These are phyloP conservation scores for Anarrhichthys ocellatus DNA, from an alignment of 2,113 vertebrate species.

Conservation along the genomic window DNA sequence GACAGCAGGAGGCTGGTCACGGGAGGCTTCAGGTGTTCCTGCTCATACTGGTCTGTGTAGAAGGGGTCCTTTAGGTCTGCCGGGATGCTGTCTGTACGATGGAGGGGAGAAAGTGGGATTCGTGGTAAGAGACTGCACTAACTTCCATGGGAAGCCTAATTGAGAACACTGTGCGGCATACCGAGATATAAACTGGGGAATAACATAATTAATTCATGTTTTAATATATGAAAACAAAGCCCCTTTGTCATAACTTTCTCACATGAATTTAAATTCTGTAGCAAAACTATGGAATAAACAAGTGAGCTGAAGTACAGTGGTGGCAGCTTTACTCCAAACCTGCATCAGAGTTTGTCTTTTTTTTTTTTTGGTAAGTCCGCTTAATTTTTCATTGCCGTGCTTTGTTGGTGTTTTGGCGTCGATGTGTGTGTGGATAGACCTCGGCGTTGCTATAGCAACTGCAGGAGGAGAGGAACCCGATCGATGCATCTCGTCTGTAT, in stretches of 20 bases:
- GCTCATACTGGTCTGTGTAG: constrained; percentile 98
- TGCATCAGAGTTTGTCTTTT: neutral
- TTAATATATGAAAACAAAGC: neutral
- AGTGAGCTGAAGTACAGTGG: neutral
- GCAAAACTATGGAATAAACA: neutral
- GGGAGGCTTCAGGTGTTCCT: constrained; percentile 97
- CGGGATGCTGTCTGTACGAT: constrained; percentile 89
- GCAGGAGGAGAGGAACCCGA: constrained; percentile 52
- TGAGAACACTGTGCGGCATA: neutral
- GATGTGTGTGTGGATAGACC: constrained; percentile 53
- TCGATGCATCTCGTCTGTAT: constrained; percentile 73
- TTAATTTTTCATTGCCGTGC: constrained; percentile 27
- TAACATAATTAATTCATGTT: neutral
- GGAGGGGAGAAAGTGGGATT: neutral
- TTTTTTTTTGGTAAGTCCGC: neutral
- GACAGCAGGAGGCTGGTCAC: constrained; percentile 93
- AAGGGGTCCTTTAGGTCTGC: constrained; percentile 93
- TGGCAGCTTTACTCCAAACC: constrained; percentile 1
- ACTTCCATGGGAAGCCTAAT: no score
- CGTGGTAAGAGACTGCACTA: neutral
- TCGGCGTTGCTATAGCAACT: constrained; percentile 79
- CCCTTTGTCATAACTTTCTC: neutral
- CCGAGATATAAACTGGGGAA: neutral
- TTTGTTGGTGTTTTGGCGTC: constrained; percentile 52
- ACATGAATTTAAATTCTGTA: neutral